These are phyloP conservation scores for Alviniconcha marisindica DNA, from an alignment of 1,140 invertebrate genomes.

Conservation along the genomic window DNA sequence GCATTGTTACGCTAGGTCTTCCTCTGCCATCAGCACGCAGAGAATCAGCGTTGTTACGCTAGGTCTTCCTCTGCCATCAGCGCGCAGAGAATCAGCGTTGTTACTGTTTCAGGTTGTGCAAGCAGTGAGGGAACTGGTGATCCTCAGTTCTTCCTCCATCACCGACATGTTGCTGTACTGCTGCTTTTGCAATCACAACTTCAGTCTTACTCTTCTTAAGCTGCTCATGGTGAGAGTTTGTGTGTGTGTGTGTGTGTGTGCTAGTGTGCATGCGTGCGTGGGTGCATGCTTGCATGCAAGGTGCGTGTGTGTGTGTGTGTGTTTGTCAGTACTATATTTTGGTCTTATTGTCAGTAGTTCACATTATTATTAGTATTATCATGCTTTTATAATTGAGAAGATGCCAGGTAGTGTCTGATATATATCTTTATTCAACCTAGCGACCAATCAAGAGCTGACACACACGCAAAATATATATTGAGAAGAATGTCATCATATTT, in stretches of 20 bases:
- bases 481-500: too few species aligned
- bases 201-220: constrained; percentile 73
- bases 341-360: background rate
- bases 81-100: too few species aligned
- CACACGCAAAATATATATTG: too few species aligned
- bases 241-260: background rate
- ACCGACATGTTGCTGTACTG: constrained; percentile 75
- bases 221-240: constrained; percentile 73
- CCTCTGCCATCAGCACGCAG: too few species aligned
- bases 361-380: background rate
- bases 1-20: too few species aligned
- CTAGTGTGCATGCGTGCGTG: background rate
- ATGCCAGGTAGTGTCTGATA: too few species aligned
- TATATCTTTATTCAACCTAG: too few species aligned
- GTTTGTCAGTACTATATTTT: background rate
- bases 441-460: too few species aligned
- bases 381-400: background rate
- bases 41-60: too few species aligned
- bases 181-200: constrained; percentile 74
- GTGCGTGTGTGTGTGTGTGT: constrained; percentile 10
- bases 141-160: constrained; percentile 53
- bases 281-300: too few species aligned
- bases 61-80: too few species aligned
- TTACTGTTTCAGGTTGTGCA: constrained; percentile 61
- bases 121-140: constrained; percentile 72